Evolutionary conservation across 2,113 vertebrate species (phyloP).

Genomic region (Typhlomys cinereus): DNA sequence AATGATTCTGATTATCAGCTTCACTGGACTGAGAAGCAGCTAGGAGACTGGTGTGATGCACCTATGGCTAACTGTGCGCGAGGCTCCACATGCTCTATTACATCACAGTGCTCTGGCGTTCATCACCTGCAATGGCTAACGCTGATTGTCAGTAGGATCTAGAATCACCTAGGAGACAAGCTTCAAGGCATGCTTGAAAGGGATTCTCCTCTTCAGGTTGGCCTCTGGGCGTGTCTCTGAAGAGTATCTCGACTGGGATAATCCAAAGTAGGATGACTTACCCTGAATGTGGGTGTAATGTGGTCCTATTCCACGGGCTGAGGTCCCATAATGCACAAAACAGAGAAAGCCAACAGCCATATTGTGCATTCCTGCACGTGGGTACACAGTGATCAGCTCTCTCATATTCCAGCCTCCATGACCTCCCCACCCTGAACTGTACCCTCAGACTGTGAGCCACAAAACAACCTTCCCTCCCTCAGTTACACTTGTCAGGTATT

Average conservation of each 20-base stretch:
- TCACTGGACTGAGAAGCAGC: background rate
- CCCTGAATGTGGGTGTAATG: background rate
- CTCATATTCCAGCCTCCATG: background rate
- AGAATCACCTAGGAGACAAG: background rate
- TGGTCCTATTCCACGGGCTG: background rate
- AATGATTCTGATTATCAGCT: background rate
- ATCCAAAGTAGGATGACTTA: background rate
- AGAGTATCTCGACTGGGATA: background rate
- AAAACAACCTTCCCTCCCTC: background rate
- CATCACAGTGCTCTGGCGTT: too few species aligned
- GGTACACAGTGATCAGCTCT: background rate
- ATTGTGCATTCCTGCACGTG: background rate
- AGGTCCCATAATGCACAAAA: background rate
- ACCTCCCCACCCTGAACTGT: background rate
- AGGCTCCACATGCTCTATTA: background rate
- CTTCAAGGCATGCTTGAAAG: background rate
- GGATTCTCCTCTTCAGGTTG: background rate
- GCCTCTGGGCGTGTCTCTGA: background rate
- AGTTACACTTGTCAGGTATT: background rate
- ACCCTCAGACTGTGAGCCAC: background rate
- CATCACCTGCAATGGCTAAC: background rate
- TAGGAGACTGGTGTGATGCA: background rate
- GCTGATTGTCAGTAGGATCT: background rate
- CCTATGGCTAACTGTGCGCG: background rate
- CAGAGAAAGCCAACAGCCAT: too few species aligned